Base-by-base conservation (phyloP, 2,113 vertebrate genomes). In the Nesoenas mayeri region DNA sequence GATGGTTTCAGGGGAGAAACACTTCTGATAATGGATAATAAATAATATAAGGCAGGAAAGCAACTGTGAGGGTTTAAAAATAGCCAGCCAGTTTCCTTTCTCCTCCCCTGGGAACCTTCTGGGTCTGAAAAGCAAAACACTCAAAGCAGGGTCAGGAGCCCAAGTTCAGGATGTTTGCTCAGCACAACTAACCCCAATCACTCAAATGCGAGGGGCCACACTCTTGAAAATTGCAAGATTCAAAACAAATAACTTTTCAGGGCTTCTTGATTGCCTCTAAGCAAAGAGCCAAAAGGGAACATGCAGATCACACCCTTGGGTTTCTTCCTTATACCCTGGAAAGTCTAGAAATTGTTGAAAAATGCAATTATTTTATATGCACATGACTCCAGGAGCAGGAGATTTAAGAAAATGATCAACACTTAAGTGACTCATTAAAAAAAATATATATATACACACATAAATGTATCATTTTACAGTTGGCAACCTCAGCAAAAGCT, bases 41-140 rank as follows among this genome's bases (percentile, higher is more conserved):
- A 97, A 97, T 97, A 96, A 96, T 96, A 96, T 75, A 96, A 74
- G 34, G 80, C 96, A 96, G 96, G 95, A 97, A 97, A 73, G 93
- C 91, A 91, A 97, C 65, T 72, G 95, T 4, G 2, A 78, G 91
- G 54, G 28, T 91, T 92, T 96, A 97, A 95, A 97, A 97, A 96
- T 97, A 97, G 88, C 57, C 92, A 44, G 29, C 3, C 86, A 28
- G 92, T 91, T 97, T 97, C 96, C 96, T 93, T 90, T 95, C 91
- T 50, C 40, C 86, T 94, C 96, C 95, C 96, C 61, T 89, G 95
- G 96, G 96, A 97, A 53, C 79, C 57, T 83, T 90, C 89, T 96
- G 95, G 96, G 94, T 75, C 92, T 95, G 92, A 96, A 96, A 95
- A 97, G 89, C 95, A 95, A 97, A 97, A 96, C 95, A 94, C 94